Evolutionary conservation across 2,797 vertebrate species (phyloP).

Genomic region (Petrocephalus schoutedeni): DNA sequence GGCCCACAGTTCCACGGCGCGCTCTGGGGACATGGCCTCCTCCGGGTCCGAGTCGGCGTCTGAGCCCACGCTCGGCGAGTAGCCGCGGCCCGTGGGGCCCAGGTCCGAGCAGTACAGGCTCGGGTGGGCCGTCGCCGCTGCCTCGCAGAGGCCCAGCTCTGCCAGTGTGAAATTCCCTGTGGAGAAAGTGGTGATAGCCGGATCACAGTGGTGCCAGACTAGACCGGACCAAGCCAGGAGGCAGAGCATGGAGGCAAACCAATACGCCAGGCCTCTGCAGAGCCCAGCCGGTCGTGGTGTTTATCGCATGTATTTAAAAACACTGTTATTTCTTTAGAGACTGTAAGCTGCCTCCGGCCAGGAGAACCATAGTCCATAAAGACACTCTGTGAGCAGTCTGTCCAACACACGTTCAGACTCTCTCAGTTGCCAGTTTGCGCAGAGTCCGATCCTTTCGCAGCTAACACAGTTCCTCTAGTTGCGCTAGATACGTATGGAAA

Average conservation of each 20-base stretch:
- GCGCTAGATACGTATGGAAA: background rate
- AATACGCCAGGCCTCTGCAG: background rate
- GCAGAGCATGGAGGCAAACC: background rate
- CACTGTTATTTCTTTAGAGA: background rate
- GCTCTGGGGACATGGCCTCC: constrained; percentile 75
- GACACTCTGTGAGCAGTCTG: background rate
- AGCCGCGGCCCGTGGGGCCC: constrained; percentile 72
- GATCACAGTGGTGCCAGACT: background rate
- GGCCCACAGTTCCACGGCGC: constrained; percentile 75
- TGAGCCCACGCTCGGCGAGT: constrained; percentile 65
- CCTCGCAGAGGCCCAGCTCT: constrained; percentile 75
- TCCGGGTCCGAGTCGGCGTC: constrained; percentile 76
- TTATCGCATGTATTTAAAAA: background rate
- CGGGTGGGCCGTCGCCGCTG: constrained; percentile 58
- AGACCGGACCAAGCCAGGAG: background rate
- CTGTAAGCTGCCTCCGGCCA: background rate
- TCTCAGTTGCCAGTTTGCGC: background rate
- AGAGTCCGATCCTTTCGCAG: background rate
- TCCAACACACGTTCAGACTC: background rate
- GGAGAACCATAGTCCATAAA: background rate
- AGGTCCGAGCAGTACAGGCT: constrained; percentile 74
- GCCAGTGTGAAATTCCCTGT: constrained; percentile 72
- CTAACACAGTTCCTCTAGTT: background rate
- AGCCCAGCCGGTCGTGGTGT: background rate
- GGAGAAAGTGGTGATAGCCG: background rate